Evolutionary conservation across 2,888 invertebrate species (phyloP).

Genomic region (Agrotis ipsilon): DNA sequence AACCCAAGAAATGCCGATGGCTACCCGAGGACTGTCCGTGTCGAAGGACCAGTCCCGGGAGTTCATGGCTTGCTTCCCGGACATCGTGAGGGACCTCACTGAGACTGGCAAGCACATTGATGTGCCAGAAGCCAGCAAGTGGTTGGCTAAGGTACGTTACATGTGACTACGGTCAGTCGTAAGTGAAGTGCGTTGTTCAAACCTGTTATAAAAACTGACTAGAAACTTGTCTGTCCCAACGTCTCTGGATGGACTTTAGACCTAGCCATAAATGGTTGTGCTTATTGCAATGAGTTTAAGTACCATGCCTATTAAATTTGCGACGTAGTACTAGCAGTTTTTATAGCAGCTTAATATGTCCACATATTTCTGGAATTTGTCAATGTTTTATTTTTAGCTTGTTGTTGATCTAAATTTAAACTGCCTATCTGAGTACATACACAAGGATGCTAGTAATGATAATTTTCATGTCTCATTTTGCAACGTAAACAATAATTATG

Average conservation of each 20-base stretch:
- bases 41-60: slow-evolving; percentile 96
- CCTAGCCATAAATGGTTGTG: slow-evolving; percentile 35
- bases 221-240: slow-evolving; percentile 60
- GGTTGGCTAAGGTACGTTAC: slow-evolving; percentile 94
- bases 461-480: slow-evolving; percentile 19
- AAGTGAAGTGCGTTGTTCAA: slow-evolving; percentile 66
- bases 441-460: slow-evolving; percentile 17
- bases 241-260: slow-evolving; percentile 62
- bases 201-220: slow-evolving; percentile 65
- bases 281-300: slow-evolving; percentile 28
- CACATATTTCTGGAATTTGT: slow-evolving; percentile 4
- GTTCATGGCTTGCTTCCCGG: slow-evolving; percentile 97
- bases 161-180: slow-evolving; percentile 75
- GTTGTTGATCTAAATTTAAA: slow-evolving; percentile 1
- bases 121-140: slow-evolving; percentile 95
- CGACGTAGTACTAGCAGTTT: slow-evolving; percentile 44
- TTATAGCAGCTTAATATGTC: slow-evolving; percentile 45
- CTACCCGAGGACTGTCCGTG: slow-evolving; percentile 92
- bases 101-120: slow-evolving; percentile 94
- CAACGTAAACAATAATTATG: slow-evolving; percentile 26
- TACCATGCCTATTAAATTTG: slow-evolving; percentile 16
- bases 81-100: slow-evolving; percentile 96
- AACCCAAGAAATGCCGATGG: slow-evolving; percentile 91
- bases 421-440: not conserved
- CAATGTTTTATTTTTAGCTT: slow-evolving; percentile 13